Evolutionary conservation across 2,113 vertebrate genomes (phyloP), one percentile per base, ranked within the genome.

Genomic region (Protobothrops flavoviridis): DNA sequence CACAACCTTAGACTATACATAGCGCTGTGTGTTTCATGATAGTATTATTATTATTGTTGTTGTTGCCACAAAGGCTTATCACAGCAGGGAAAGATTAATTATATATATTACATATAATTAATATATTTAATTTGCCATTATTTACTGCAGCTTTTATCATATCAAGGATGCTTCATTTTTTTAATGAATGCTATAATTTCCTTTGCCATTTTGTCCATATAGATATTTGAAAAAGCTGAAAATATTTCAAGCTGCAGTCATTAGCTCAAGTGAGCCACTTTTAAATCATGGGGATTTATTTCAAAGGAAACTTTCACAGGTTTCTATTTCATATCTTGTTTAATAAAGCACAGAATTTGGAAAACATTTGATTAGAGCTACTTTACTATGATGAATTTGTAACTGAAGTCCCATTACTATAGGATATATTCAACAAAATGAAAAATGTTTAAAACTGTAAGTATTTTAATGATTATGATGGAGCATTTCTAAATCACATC

Each of bases 131-230:
- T 92, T 92, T 91, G 20, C 5, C 11, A 55, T 4, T 0, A 7
- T 3, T 61, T 92, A 52, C 11, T 92, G 94, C 93, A 57, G 74
- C 7, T 61, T 87, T 92, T 87, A 92, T 61, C 26, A 3, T 94
- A 86, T 89, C 57, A 91, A 17, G 12, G 53, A 23, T 92, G 59
- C 85, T 23, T 43, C 1, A 20, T 12, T 64, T 61, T 61, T 64
- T n/a, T 29, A 59, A 93, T 61, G 52, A 2, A 2, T 13, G 1
- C 39, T 24, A 17, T 39, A 5, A 21, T 10, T 52, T 81, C 15
- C 24, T 20, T 26, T 1, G 0, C 21, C 29, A 6, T 91, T 93
- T 88, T 90, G 20, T 17, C 85, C 91, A 91, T 61, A 85, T 52
- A 56, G 89, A n/a, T 1, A 5, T 43, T 88, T 23, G 87, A 17